Base-by-base conservation (phyloP, 2,797 vertebrate species). In the Garrulus glandarius region DNA sequence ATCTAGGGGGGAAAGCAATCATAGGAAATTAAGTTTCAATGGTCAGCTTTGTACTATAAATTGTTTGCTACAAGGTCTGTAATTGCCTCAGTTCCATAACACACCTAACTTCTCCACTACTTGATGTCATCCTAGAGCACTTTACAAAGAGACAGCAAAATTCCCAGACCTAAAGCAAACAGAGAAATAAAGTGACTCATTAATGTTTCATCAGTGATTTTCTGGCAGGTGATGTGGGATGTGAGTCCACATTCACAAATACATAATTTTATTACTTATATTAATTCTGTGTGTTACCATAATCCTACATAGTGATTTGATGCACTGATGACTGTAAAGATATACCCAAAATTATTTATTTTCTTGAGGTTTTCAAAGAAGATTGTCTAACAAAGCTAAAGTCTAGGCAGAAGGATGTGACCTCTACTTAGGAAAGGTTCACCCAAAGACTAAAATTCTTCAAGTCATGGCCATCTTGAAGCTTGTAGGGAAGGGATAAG, bases 361-460 rank as follows among this genome's bases (percentile, higher is more conserved):
- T 93, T 84, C 70, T 55, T 79, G n/a, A 75, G 20, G 16, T 55
- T 94, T 90, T 92, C 50, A 77, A 78, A 83, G 56, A 93, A 52
- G 50, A 59, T 14, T 70, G 4, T 80, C 32, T 57, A 70, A 88
- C 34, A 89, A 82, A 94, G 21, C 55, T 92, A 0, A 95, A 92
- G 70, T 77, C 52, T 56, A 70, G 47, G 83, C 72, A 90, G 78
- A 87, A 84, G 60, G 94, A 79, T 93, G 63, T 96, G 95, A 96
- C 93, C 94, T 91, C 70, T 92, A 0, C 83, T 95, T 92, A 93
- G 52, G 67, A 89, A 95, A 80, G 84, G 90, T 92, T 96, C 93
- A 95, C 36, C 60, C 85, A 87, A 86, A 94, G 80, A 92, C 90
- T 90, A 61, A 95, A 96, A 94, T 95, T 92, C 71, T 95, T 97